Conservation (phyloP, 2,797 vertebrate genomes). For the Amblyraja radiata region DNA sequence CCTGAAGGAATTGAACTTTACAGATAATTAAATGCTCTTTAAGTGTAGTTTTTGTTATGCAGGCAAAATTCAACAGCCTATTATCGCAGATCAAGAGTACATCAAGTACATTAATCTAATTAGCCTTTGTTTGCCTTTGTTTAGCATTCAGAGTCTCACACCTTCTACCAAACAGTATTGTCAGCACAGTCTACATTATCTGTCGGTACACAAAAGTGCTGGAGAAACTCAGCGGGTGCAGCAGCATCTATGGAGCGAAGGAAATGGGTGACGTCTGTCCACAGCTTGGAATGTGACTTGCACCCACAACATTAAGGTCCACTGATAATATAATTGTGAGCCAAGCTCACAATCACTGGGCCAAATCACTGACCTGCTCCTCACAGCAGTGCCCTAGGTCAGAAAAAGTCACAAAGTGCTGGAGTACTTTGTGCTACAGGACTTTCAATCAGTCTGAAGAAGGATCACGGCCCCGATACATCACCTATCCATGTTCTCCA, state of each 20-base stretch:
- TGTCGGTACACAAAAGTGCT: no score
- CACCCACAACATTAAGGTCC: neutral
- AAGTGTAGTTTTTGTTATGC: neutral
- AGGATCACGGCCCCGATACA: no score
- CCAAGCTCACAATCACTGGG: neutral
- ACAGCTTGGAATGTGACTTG: neutral
- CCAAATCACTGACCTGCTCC: no score
- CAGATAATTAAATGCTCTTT: neutral
- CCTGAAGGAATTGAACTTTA: neutral
- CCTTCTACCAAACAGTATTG: neutral
- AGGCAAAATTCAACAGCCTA: neutral
- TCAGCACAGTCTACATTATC: neutral
- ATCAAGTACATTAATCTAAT: neutral
- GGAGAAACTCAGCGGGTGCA: no score
- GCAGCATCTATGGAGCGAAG: no score
- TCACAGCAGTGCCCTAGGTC: no score
- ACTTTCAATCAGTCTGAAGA: no score
- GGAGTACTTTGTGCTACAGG: no score
- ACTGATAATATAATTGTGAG: neutral
- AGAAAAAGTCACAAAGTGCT: no score
- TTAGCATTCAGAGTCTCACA: neutral
- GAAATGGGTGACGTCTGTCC: neutral
- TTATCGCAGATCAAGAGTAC: neutral
- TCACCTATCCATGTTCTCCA: no score
- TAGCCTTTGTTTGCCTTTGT: neutral